Evolutionary conservation across 1,140 invertebrate species (phyloP), one percentile per base, ranked within the genome.

Genomic region (Conus ventricosus): DNA sequence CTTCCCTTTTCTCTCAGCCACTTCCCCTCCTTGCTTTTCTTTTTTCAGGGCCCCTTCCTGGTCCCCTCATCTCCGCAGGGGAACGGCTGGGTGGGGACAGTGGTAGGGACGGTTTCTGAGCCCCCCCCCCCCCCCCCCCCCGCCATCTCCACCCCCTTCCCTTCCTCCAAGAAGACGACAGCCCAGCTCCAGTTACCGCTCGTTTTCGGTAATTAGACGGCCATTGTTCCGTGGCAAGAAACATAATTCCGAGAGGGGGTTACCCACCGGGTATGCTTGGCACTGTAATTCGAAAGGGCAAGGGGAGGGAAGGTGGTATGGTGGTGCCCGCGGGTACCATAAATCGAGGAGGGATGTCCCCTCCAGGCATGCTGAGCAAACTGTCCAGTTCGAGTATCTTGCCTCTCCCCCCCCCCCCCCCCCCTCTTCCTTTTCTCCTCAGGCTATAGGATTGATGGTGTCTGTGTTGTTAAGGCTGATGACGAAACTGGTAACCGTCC

Each of bases 201-300:
- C 20, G 53, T 84, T 54, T 60, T 23, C 53, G 17, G 82, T 84
- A 84, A 84, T 84, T 84, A 84, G 82, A 84, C 82, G 17, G 13
- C 53, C 55, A 55, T 84, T 84, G 82, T 84, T 84, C 82, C 82
- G 53, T 55, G 15, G 51, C 53, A 55, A 13, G 5, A 55, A 57
- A 57, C 82, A n/a, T n/a, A 57, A 84, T 55, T 11, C 53, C 15
- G n/a, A 51, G 15, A 39, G 23, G 15, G 81, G 81, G 20, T 25
- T 10, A 39, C 81, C 81, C 51, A 23, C 39, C 20, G 81, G 25
- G 54, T 53, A 23, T 76, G 27, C 27, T 27, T 8, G 27, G 75
- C 75, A 15, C 11, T 76, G 3, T n/a, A 10, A 15, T 15, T 15
- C 15, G n/a, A 71, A n/a, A 71, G 15, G 63, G 4, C 1, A 71